Conservation (phyloP, 1,140 invertebrate genomes). For the Drosophila arizonae region DNA sequence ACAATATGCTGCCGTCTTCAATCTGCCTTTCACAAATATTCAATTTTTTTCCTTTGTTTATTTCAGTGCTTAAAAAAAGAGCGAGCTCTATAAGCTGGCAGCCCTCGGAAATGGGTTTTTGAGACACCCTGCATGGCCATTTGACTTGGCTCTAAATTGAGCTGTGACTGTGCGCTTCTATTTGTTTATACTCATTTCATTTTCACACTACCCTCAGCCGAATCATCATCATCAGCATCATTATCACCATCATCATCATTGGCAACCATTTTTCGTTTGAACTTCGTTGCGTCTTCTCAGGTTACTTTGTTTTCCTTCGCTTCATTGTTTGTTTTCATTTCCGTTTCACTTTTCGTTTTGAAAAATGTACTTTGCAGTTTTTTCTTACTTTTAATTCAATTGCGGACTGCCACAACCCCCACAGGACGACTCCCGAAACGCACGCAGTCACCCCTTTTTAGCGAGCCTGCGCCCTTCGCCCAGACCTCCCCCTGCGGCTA, state of each 20-base stretch:
- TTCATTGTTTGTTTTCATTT: constrained; percentile 75
- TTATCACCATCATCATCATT: constrained; percentile 30
- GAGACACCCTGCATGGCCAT: constrained; percentile 35
- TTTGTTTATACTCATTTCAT: constrained; percentile 80
- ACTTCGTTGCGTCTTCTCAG: constrained; percentile 57
- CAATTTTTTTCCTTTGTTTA: neutral
- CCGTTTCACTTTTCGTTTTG: constrained; percentile 70
- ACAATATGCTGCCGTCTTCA: constrained; percentile 33
- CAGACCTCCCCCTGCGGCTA: constrained; percentile 53
- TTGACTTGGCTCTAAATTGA: constrained; percentile 63
- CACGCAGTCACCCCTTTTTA: constrained; percentile 48
- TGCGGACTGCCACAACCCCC: constrained; percentile 65
- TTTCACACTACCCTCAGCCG: constrained; percentile 66
- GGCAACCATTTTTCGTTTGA: constrained; percentile 53
- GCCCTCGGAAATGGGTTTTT: constrained; percentile 9
- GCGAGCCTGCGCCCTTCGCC: neutral
- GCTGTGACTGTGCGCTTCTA: constrained; percentile 57
- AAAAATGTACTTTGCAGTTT: constrained; percentile 64
- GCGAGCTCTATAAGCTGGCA: constrained; percentile 1
- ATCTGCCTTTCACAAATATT: constrained; percentile 7
- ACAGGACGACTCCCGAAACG: constrained; percentile 5
- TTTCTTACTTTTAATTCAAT: constrained; percentile 61
- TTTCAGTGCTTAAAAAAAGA: constrained; percentile 25
- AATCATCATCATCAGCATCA: constrained; percentile 22
- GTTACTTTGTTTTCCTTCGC: constrained; percentile 76